Conservation (phyloP, 2,888 invertebrate genomes). For the Philopedon plagiatum region DNA sequence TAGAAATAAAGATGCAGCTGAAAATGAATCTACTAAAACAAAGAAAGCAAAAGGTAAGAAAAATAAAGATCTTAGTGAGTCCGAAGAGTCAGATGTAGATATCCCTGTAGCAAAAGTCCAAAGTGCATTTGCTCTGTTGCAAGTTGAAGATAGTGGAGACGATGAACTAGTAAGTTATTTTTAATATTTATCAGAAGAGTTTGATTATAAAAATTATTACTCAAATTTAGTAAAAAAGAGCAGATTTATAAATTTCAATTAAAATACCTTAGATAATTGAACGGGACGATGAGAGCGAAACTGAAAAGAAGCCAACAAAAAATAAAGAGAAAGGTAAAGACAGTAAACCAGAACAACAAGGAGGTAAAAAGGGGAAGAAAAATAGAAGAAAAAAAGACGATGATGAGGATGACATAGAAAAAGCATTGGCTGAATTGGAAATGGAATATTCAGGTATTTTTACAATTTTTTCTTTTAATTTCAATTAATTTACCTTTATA, state of each 20-base stretch:
- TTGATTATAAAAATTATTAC: background rate
- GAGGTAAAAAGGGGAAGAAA: constrained; percentile 81
- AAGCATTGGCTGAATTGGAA: constrained; percentile 86
- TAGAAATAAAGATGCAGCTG: constrained; percentile 40
- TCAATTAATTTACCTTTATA: no score
- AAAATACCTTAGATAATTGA: constrained; percentile 26
- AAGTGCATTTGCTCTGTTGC: constrained; percentile 75
- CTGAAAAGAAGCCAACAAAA: constrained; percentile 63
- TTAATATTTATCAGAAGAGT: background rate
- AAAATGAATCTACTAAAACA: constrained; percentile 49
- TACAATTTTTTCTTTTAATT: background rate
- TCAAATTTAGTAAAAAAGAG: background rate
- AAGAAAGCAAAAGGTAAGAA: constrained; percentile 61
- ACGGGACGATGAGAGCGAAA: constrained; percentile 63
- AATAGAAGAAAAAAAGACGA: constrained; percentile 81
- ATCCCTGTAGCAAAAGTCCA: constrained; percentile 67
- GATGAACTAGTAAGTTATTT: constrained; percentile 51
- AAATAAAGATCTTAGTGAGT: constrained; percentile 63
- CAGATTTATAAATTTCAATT: background rate
- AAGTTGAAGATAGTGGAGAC: constrained; percentile 76
- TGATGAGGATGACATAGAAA: constrained; percentile 87
- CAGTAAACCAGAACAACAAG: constrained; percentile 56
- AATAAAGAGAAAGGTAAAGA: constrained; percentile 67
- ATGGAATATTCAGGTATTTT: constrained; percentile 79
- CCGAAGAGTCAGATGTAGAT: constrained; percentile 66